Conservation (phyloP, 1,140 invertebrate genomes). For the Pseudachorutes palmiensis region DNA sequence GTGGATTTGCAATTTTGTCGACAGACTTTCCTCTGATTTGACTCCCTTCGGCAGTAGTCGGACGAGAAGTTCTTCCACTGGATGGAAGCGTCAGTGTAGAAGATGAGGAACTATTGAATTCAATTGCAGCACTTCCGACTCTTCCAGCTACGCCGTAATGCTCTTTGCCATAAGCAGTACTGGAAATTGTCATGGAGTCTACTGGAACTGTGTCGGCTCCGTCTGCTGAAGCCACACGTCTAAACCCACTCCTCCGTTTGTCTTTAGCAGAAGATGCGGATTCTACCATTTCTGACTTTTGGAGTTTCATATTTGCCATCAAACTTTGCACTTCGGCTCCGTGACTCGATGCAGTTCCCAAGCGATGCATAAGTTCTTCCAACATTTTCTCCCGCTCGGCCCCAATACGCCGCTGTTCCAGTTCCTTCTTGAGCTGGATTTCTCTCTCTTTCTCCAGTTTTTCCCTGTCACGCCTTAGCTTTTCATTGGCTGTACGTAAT, state of each 20-base stretch:
- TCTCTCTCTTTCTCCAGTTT: slow-evolving; percentile 73
- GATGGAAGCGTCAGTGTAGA: slow-evolving; percentile 35
- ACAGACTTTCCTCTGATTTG: background rate
- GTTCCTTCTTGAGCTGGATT: slow-evolving; percentile 49
- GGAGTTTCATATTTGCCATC: slow-evolving; percentile 31
- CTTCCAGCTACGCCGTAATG: slow-evolving; percentile 19
- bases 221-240: slow-evolving; percentile 27
- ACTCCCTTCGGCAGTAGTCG: background rate
- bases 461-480: slow-evolving; percentile 76
- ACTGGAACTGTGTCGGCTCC: slow-evolving; percentile 15
- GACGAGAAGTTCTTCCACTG: background rate
- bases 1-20: background rate
- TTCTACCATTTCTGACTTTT: slow-evolving; percentile 28
- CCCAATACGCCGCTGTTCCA: slow-evolving; percentile 49
- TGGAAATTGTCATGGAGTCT: slow-evolving; percentile 1
- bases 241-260: slow-evolving; percentile 27
- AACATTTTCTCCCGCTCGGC: slow-evolving; percentile 56
- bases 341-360: slow-evolving; percentile 14
- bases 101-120: slow-evolving; percentile 22
- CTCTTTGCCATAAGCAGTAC: slow-evolving; percentile 21
- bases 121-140: slow-evolving; percentile 4
- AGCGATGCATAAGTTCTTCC: slow-evolving; percentile 61
- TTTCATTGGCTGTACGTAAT: slow-evolving; percentile 82
- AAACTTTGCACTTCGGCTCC: background rate
- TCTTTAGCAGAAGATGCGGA: slow-evolving; percentile 23